phyloP scores from a whole-genome alignment of 2,113 vertebrate species.

The Odocoileus hemionus region DNA sequence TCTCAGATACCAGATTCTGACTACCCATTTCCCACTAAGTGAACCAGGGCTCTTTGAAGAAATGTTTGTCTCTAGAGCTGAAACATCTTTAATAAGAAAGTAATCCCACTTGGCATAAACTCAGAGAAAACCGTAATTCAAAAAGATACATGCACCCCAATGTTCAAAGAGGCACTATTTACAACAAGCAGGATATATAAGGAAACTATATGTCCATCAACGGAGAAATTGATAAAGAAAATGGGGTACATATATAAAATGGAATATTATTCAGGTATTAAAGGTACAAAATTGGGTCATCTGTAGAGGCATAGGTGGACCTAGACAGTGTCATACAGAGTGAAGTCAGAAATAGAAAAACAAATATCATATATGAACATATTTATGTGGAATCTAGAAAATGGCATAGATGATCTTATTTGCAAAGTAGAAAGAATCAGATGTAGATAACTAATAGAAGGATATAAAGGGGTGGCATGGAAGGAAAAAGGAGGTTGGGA shows the following conservation, averaged over 20 bases:
- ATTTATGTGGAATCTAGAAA: background rate
- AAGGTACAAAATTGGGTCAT: background rate
- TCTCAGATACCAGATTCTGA: background rate
- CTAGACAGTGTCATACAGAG: background rate
- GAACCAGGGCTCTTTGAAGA: background rate
- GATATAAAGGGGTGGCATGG: background rate
- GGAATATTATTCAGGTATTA: background rate
- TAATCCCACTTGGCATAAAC: background rate
- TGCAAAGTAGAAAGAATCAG: background rate
- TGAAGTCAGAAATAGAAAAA: background rate
- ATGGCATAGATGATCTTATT: background rate
- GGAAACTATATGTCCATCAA: background rate
- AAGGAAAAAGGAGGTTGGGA: background rate
- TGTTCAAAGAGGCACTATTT: background rate
- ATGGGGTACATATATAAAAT: background rate
- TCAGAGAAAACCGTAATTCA: background rate
- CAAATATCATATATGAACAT: background rate
- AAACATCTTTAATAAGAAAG: background rate
- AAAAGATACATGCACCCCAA: background rate
- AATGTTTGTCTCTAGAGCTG: background rate
- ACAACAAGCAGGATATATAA: background rate
- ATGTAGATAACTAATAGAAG: background rate
- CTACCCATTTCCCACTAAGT: background rate
- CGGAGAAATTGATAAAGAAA: background rate
- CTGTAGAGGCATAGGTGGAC: background rate